A percentile compares a stretch with the other conserved stretches of the same genome.
These are phyloP conservation scores for Probosciger aterrimus DNA, from an alignment of 2,113 vertebrate genomes.

Conservation along the genomic window DNA sequence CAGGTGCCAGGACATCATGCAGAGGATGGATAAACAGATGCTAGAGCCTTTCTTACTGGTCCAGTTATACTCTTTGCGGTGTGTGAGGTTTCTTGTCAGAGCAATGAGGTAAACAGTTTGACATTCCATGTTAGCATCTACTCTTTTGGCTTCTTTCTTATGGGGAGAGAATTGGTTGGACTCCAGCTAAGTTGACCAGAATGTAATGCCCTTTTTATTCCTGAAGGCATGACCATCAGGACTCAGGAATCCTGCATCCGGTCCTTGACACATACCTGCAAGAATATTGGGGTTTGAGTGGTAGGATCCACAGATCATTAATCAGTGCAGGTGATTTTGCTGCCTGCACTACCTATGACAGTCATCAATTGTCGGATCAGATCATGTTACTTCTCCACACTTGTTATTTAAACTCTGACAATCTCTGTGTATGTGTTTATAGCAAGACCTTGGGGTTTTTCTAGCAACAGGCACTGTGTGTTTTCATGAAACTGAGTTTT, in stretches of 20 bases:
- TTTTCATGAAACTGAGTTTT: neutral
- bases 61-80: neutral
- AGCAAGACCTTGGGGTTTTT: neutral
- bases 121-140: neutral
- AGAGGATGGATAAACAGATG: neutral
- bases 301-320: neutral
- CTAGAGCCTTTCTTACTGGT: neutral
- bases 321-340: neutral
- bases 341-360: neutral
- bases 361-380: neutral
- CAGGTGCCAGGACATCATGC: neutral
- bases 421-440: neutral
- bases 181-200: neutral
- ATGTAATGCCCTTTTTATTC: neutral
- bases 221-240: accelerated
- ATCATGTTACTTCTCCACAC: neutral
- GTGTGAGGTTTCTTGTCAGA: neutral
- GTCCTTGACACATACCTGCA: neutral
- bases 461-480: neutral
- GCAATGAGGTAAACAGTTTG: neutral
- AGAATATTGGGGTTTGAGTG: neutral
- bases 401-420: neutral
- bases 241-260: neutral
- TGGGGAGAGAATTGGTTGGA: neutral
- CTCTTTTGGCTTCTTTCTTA: neutral